Base-by-base conservation (phyloP, 2,113 vertebrate species). In the Halichoerus grypus region DNA sequence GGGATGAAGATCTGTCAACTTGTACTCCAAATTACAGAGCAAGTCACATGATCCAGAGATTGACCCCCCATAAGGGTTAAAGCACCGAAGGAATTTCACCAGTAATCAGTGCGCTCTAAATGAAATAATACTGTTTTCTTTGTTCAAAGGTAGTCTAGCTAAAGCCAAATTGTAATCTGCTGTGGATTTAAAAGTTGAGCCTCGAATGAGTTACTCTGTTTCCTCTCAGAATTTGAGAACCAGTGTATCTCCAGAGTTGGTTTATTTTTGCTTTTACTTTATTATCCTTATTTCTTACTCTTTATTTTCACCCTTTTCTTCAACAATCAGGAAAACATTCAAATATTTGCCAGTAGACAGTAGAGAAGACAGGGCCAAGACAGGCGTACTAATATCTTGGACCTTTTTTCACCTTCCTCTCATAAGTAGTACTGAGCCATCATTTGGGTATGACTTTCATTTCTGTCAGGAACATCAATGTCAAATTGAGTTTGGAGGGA, bases 141-240 rank as follows among this genome's bases (percentile, higher is more conserved):
- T 77, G 33, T 84, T 92, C 36, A 93, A 7, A 22, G 33, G 55
- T 83, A 7, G 15, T 46, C 36, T 65, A 22, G 53, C 36, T 53
- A 74, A 77, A 83, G 46, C 33, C 33, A 28, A 42, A 46, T 84
- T 46, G 7, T 69, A 51, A 49, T 59, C 74, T 88, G 46, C 53
- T 81, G 88, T 88, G 67, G 36, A 71, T 86, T 71, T 91, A 53
- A 94, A 94, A 51, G 13, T 39, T 72, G 36, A 94, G 82, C 33
- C 28, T 39, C 26, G 26, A 24, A 24, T 21, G 59, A 94, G 21
- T 77, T 88, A 14, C 36, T 42, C 15, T 42, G 46, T 61, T 90
- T 65, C 42, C 2, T 24, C 53, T 57, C 15, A 42, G 36, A 63
- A 79, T 94, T 16, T 77, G 93, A 89, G 26, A 59, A 65, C 39